Percentiles rank a stretch among this genome's conserved stretches.
These are phyloP conservation scores for Camptogramma bilineatum DNA, from an alignment of 2,888 invertebrate species.

Conservation along the genomic window DNA sequence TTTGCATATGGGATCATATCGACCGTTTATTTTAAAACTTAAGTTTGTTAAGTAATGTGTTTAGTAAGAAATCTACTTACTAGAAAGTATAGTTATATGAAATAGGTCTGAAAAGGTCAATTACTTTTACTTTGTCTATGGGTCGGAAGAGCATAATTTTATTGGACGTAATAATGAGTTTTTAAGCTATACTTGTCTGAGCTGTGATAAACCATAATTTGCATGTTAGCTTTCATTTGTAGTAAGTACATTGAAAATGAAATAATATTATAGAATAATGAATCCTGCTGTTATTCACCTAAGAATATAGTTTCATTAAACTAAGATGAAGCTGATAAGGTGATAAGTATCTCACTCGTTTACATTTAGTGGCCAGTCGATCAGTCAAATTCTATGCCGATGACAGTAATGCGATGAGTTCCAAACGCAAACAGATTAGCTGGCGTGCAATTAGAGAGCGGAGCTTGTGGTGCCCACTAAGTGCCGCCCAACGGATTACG, in stretches of 20 bases:
- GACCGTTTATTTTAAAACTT: background rate
- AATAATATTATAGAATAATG: background rate
- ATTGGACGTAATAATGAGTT: too few relatives aligned
- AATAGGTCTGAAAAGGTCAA: too few relatives aligned
- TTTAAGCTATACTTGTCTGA: too few relatives aligned
- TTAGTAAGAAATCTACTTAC: too few relatives aligned
- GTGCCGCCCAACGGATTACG: conserved; percentile 82
- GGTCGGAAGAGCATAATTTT: too few relatives aligned
- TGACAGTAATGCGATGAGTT: conserved; percentile 68
- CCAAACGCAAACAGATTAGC: conserved; percentile 79
- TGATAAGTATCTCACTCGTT: too few relatives aligned
- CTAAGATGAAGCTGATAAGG: too few relatives aligned
- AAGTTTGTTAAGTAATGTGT: background rate
- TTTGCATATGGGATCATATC: background rate
- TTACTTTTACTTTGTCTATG: too few relatives aligned
- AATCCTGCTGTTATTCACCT: too few relatives aligned
- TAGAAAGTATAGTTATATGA: too few relatives aligned
- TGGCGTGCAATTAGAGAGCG: conserved; percentile 77
- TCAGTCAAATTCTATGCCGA: conserved; percentile 46
- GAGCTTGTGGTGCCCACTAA: conserved; percentile 78
- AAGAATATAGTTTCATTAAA: too few relatives aligned
- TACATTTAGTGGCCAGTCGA: conserved; percentile 11
- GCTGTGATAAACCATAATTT: too few relatives aligned
- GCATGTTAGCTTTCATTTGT: background rate
- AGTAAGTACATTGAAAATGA: background rate